Conservation (phyloP, 2,113 vertebrate genomes). For the Ivindomyrus marchei region DNA sequence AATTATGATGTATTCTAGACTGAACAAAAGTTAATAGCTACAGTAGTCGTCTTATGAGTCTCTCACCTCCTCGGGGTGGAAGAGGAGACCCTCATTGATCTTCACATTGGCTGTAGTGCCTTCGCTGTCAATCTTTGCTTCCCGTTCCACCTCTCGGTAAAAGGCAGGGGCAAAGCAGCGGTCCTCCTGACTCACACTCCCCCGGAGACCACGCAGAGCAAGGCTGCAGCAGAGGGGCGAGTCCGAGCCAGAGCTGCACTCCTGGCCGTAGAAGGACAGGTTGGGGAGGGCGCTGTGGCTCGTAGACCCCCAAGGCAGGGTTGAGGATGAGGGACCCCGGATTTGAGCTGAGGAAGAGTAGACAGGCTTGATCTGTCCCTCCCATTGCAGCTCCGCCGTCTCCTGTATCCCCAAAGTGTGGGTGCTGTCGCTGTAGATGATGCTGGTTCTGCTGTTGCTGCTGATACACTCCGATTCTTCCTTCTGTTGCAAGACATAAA, state of each 20-base stretch:
- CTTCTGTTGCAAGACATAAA: not conserved
- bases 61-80: conserved; percentile 19
- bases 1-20: not conserved
- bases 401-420: conserved; percentile 17
- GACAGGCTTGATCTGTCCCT: not conserved
- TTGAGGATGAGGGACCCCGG: not conserved
- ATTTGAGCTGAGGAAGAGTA: not conserved
- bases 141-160: conserved; percentile 9
- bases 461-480: not conserved
- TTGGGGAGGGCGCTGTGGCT: not conserved
- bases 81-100: conserved; percentile 16
- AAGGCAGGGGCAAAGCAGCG: not conserved
- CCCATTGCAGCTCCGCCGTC: not conserved
- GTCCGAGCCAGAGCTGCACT: not conserved
- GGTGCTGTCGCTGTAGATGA: not conserved
- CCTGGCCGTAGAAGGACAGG: conserved; percentile 12
- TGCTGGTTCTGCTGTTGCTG: not conserved
- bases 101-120: not conserved
- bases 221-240: not conserved
- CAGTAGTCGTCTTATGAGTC: not conserved
- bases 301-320: not conserved
- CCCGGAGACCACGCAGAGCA: not conserved
- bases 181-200: conserved; percentile 20
- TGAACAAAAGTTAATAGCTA: not conserved
- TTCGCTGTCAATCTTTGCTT: not conserved